Evolutionary conservation across 2,797 vertebrate genomes (phyloP).

Genomic region (Hypotaenidia philippensis): DNA sequence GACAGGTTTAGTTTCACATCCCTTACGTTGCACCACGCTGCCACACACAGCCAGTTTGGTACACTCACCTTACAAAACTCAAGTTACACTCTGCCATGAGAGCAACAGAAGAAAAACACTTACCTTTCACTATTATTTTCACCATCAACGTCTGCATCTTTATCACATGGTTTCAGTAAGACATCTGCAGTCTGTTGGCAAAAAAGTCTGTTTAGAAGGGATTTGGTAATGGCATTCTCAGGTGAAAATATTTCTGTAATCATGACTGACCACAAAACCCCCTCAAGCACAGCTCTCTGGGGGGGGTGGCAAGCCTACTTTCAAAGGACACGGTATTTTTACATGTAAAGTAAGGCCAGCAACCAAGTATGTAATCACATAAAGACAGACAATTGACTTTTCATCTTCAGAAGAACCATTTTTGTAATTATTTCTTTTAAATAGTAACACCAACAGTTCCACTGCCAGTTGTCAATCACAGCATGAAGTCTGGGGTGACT

Average conservation of each 20-base stretch:
- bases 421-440: not conserved
- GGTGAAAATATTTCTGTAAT: not conserved
- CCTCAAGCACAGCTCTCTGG: not conserved
- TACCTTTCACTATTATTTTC: conserved; percentile 90
- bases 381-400: not conserved
- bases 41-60: not conserved
- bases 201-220: conserved; percentile 24
- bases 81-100: not conserved
- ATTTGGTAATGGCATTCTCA: not conserved
- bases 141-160: conserved; percentile 85
- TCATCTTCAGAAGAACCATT: not conserved
- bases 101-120: conserved; percentile 7
- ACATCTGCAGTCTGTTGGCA: conserved; percentile 75
- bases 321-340: not conserved
- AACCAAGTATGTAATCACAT: not conserved
- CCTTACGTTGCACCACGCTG: not conserved
- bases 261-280: not conserved
- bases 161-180: conserved; percentile 84
- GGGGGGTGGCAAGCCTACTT: not conserved
- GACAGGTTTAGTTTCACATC: not conserved
- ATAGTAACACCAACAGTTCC: not conserved
- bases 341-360: not conserved
- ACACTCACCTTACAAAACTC: not conserved
- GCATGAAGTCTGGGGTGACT: not conserved
- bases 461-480: not conserved